Percentiles rank a stretch among this genome's conserved stretches.
These are phyloP conservation scores for Laticauda laticaudata DNA, from an alignment of 2,113 vertebrate species.

Conservation along the genomic window DNA sequence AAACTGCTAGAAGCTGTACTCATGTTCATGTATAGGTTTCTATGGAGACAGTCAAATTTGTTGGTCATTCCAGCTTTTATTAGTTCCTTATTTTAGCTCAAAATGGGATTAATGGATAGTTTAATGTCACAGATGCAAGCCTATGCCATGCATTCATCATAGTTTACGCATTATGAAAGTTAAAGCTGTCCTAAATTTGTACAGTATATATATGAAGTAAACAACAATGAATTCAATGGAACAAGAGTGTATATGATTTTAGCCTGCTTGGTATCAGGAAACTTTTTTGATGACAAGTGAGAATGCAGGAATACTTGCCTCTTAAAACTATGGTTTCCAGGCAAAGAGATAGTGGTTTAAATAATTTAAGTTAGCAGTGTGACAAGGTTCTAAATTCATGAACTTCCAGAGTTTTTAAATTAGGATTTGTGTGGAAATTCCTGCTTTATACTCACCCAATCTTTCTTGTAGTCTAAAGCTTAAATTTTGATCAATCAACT, in stretches of 20 bases:
- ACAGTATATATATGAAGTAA: background rate
- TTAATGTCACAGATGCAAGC: constrained; percentile 30
- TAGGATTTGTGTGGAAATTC: background rate
- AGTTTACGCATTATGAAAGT: background rate
- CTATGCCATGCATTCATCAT: background rate
- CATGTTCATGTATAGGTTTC: constrained; percentile 37
- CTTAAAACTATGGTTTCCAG: background rate
- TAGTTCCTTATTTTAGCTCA: constrained; percentile 9
- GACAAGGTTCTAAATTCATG: background rate
- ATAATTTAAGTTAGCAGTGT: background rate
- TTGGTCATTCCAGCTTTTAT: background rate
- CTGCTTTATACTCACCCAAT: background rate
- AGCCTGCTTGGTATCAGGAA: background rate
- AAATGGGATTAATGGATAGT: background rate
- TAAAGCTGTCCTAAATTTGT: background rate
- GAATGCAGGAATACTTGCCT: background rate
- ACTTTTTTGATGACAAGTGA: background rate
- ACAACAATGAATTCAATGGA: background rate
- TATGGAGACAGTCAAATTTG: constrained; percentile 49
- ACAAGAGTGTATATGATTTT: background rate
- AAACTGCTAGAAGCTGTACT: background rate
- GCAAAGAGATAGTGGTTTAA: background rate
- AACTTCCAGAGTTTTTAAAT: background rate
- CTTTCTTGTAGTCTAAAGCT: background rate
- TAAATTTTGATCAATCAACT: background rate